Conservation (phyloP, 2,797 vertebrate genomes). For the Falco naumanni region DNA sequence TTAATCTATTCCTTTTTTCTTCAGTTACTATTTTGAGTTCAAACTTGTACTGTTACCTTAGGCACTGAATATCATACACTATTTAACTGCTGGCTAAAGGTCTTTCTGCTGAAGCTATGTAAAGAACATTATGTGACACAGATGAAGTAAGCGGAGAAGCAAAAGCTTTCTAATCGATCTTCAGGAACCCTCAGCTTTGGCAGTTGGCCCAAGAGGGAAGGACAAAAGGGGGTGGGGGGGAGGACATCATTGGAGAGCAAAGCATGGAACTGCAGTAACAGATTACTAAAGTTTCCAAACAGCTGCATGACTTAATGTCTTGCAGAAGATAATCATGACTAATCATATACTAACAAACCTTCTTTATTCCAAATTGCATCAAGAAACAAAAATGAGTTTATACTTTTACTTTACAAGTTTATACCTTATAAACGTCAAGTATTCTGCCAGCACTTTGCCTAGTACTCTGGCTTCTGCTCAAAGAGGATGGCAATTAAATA, state of each 20-base stretch:
- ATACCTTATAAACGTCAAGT: not conserved
- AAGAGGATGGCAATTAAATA: constrained; percentile 27
- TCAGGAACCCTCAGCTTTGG: not conserved
- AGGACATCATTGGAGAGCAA: not conserved
- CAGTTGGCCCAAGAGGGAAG: not conserved
- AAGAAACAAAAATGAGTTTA: constrained; percentile 33
- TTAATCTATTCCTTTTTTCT: not conserved
- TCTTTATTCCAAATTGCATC: constrained; percentile 16
- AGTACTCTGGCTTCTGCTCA: constrained; percentile 30
- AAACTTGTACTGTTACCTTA: not conserved
- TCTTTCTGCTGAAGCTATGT: not conserved
- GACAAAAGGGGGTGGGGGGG: not conserved
- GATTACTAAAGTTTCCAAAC: not conserved
- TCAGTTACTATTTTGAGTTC: not conserved
- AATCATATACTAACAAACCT: not conserved
- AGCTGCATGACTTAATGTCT: not conserved
- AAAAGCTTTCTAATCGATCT: not conserved
- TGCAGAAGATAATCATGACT: constrained; percentile 9
- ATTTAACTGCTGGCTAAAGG: not conserved
- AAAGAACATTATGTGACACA: not conserved
- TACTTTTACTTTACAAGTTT: constrained; percentile 2
- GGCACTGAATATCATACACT: not conserved
- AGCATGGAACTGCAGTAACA: not conserved
- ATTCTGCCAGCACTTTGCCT: not conserved
- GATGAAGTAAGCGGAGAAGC: not conserved